Conservation (phyloP, 1,140 invertebrate species). For the Neomicropteryx cornuta region DNA sequence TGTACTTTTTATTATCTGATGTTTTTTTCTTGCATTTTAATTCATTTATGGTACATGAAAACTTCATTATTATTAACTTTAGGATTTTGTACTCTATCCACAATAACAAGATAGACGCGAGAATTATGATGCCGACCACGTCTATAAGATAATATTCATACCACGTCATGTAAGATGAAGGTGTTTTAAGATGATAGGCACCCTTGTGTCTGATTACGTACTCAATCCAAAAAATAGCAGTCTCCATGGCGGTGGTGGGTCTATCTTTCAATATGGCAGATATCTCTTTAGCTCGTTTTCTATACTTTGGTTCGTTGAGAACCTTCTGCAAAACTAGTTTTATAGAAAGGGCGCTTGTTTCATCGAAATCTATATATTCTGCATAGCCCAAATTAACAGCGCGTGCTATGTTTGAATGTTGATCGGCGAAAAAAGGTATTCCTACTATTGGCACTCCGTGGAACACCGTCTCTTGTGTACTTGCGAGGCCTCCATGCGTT, state of each 20-base stretch:
- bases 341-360: conserved; percentile 8
- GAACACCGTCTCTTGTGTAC: conserved; percentile 45
- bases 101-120: too few species aligned
- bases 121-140: conserved; percentile 21
- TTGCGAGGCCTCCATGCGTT: conserved; percentile 48
- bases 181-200: conserved; percentile 40
- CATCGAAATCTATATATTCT: conserved; percentile 13
- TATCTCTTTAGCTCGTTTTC: conserved; percentile 18
- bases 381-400: conserved; percentile 26
- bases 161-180: conserved; percentile 38
- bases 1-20: too few species aligned
- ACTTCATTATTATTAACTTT: too few species aligned
- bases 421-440: conserved; percentile 46
- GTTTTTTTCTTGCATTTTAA: too few species aligned
- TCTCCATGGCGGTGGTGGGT: conserved; percentile 27
- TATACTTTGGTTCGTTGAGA: conserved; percentile 11
- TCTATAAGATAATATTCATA: conserved; percentile 46
- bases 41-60: too few species aligned
- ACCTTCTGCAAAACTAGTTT: conserved; percentile 9
- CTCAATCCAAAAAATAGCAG: conserved; percentile 43
- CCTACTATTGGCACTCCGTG: conserved; percentile 47
- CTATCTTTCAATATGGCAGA: conserved; percentile 33
- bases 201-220: too few species aligned
- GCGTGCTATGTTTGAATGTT: conserved; percentile 33
- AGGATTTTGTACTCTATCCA: too few species aligned